A percentile compares a stretch with the other conserved stretches of the same genome.
Conservation (phyloP, 2,797 vertebrate species). For the Poecilia velifera region DNA sequence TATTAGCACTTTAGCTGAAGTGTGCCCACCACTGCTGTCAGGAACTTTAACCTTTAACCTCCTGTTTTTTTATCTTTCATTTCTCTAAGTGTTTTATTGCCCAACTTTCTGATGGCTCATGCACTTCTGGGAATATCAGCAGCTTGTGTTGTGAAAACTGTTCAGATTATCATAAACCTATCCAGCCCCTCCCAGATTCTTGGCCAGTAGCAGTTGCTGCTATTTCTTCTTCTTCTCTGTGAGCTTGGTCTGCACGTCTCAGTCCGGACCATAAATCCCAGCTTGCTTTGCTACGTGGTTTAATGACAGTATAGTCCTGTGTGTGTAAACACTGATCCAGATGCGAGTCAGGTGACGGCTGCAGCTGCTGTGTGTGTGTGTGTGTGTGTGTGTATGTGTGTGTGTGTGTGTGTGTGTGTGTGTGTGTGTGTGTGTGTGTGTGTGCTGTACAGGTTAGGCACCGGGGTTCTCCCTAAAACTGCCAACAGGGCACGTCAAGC, state of each 20-base stretch:
- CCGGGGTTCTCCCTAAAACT: slow-evolving; percentile 62
- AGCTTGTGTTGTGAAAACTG: not conserved
- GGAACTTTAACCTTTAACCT: not conserved
- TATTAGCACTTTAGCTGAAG: no score
- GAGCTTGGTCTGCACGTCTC: not conserved
- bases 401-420: no score
- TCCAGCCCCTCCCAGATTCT: not conserved
- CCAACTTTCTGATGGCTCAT: not conserved
- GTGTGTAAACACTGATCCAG: slow-evolving; percentile 42
- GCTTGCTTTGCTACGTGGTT: not conserved
- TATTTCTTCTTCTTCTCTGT: not conserved
- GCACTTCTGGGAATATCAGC: not conserved
- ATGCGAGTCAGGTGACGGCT: slow-evolving; percentile 20
- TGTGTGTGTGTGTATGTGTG: no score
- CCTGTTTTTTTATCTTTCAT: not conserved
- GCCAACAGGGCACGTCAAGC: slow-evolving; percentile 21
- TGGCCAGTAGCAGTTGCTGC: not conserved
- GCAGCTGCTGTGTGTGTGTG: slow-evolving; percentile 29
- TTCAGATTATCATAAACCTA: not conserved
- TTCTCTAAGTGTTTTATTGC: not conserved
- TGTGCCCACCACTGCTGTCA: not conserved
- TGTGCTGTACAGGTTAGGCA: slow-evolving; percentile 46
- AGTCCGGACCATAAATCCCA: not conserved
- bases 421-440: slow-evolving; percentile 23
- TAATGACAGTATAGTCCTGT: slow-evolving; percentile 17